Percentiles rank a stretch among this genome's conserved stretches.
phyloP scores from a whole-genome alignment of 1,140 invertebrate genomes.

The Caenorhabditis inopinata region DNA sequence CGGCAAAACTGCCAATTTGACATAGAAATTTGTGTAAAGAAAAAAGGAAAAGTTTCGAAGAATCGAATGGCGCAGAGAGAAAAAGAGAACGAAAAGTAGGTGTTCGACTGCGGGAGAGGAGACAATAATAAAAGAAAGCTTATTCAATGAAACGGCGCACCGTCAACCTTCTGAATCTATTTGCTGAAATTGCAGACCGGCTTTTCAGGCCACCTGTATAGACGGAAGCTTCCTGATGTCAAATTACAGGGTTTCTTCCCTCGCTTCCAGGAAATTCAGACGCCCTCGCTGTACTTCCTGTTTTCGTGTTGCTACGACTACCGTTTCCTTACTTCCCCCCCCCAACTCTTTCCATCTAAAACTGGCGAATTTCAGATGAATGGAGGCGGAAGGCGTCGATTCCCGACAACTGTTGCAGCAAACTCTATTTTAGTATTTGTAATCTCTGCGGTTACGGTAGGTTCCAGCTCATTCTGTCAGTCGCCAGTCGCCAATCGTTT shows the following conservation, averaged over 20 bases:
- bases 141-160: neutral
- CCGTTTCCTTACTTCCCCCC: no score
- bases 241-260: neutral
- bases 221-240: neutral
- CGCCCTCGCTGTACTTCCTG: neutral
- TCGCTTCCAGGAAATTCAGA: neutral
- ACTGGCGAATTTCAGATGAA: neutral
- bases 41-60: constrained; percentile 1
- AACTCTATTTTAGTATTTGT: neutral
- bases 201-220: neutral
- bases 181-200: neutral
- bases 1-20: constrained; percentile 26
- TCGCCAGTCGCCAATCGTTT: no score
- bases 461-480: no score
- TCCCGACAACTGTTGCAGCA: neutral
- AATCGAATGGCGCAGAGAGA: neutral
- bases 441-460: neutral
- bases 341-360: neutral
- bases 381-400: constrained; percentile 8
- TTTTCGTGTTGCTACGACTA: no score
- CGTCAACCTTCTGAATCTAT: neutral
- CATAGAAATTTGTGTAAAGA: neutral
- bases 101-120: constrained; percentile 1
- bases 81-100: constrained; percentile 6
- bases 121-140: neutral